These are phyloP conservation scores for Alouatta palliata DNA, from an alignment of 2,113 vertebrate species.

Conservation along the genomic window DNA sequence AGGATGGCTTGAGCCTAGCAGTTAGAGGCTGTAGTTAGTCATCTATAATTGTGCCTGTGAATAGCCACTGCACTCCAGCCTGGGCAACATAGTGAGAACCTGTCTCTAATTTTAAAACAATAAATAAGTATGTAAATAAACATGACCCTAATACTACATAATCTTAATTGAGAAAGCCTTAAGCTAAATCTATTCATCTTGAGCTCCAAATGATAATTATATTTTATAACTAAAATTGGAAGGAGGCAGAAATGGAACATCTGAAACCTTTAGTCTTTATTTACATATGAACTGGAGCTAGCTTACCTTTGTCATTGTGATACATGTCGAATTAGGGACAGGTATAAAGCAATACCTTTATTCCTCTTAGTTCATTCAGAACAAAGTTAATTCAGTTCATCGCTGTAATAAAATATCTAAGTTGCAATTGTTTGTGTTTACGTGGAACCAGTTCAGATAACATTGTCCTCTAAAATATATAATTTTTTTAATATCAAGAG, in stretches of 20 bases:
- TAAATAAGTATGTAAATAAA: neutral
- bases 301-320: conserved; percentile 66
- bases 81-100: neutral
- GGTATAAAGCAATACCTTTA: conserved; percentile 58
- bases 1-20: neutral
- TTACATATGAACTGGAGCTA: conserved; percentile 65
- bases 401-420: neutral
- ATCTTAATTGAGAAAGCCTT: neutral
- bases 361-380: conserved; percentile 65
- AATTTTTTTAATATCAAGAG: conserved; percentile 58
- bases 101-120: neutral
- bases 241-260: conserved; percentile 44
- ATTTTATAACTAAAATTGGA: conserved; percentile 6
- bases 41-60: neutral
- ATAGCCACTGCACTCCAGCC: neutral
- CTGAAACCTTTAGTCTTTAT: conserved; percentile 64
- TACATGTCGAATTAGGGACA: conserved; percentile 59
- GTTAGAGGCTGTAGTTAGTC: neutral
- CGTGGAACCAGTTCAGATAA: neutral
- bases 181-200: neutral
- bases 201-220: neutral
- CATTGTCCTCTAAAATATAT: conserved; percentile 44
- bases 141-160: neutral
- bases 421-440: neutral
- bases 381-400: conserved; percentile 37